Evolutionary conservation across 1,140 invertebrate species (phyloP).

Genomic region (Pectinophora gossypiella): DNA sequence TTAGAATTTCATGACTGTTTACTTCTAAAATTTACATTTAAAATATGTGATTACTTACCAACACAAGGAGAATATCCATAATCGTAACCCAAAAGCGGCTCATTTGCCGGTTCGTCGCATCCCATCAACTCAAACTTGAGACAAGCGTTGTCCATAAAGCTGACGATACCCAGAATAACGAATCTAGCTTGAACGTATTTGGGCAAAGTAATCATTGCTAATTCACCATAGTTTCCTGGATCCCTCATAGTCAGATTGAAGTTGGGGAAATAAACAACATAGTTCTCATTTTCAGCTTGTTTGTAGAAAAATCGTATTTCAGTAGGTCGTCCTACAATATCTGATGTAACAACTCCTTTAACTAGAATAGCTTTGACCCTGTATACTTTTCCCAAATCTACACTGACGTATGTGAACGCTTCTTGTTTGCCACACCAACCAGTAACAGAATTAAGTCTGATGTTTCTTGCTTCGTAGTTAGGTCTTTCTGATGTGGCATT

Average conservation of each 20-base stretch:
- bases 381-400: constrained; percentile 93
- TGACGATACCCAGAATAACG: constrained; percentile 95
- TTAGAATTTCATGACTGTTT: no score
- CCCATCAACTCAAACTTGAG: constrained; percentile 97
- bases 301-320: constrained; percentile 98
- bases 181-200: constrained; percentile 95
- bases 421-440: constrained; percentile 97
- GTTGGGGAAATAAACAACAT: constrained; percentile 97
- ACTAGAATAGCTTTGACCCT: constrained; percentile 94
- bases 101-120: constrained; percentile 87
- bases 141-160: constrained; percentile 97
- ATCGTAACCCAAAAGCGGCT: constrained; percentile 93
- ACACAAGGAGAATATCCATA: constrained; percentile 96
- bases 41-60: constrained; percentile 70
- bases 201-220: constrained; percentile 96
- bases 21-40: background rate
- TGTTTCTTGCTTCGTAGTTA: constrained; percentile 93
- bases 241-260: constrained; percentile 95
- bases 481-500: constrained; percentile 95
- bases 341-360: constrained; percentile 95
- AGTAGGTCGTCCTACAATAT: constrained; percentile 94
- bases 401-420: constrained; percentile 96
- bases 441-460: constrained; percentile 94
- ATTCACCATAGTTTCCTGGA: constrained; percentile 89
- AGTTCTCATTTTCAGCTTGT: constrained; percentile 93